phyloP scores from a whole-genome alignment of 2,888 invertebrate genomes.

The Epirrita christyi region DNA sequence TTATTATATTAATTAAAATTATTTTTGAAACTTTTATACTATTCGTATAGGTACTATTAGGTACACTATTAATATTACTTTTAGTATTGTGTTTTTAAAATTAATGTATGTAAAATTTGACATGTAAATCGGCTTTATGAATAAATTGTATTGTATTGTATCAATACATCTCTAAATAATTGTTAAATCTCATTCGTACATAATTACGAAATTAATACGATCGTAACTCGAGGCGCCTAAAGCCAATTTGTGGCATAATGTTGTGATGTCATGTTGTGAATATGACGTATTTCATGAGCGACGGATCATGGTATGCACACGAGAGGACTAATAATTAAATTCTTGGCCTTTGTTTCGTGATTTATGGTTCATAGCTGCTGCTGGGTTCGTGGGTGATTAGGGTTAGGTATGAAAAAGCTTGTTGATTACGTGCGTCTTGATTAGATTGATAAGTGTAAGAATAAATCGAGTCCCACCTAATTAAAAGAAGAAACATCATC shows the following conservation, averaged over 20 bases:
- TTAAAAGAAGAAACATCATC: not conserved
- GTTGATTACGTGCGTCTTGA: too few species aligned
- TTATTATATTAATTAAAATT: too few species aligned
- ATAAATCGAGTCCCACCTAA: too few species aligned
- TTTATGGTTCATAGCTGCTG: not conserved
- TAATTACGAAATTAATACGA: not conserved
- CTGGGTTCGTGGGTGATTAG: not conserved
- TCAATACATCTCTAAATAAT: too few species aligned
- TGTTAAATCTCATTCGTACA: not conserved
- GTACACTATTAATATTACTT: too few species aligned
- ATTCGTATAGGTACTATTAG: too few species aligned
- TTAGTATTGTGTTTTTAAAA: too few species aligned
- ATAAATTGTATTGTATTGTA: too few species aligned
- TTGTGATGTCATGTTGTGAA: constrained; percentile 12
- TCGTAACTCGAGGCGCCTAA: not conserved
- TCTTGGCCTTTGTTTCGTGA: constrained; percentile 5
- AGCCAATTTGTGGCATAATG: constrained; percentile 3
- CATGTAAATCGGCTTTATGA: too few species aligned
- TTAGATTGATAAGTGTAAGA: too few species aligned
- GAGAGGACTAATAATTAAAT: constrained; percentile 8
- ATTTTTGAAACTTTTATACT: too few species aligned
- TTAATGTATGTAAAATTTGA: too few species aligned
- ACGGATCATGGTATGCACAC: not conserved
- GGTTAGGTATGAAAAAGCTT: not conserved
- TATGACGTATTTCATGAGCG: constrained; percentile 8